Percentiles rank a stretch among this genome's conserved stretches.
These are phyloP conservation scores for Polypedilum vanderplanki DNA, from an alignment of 1,140 invertebrate genomes.

Conservation along the genomic window DNA sequence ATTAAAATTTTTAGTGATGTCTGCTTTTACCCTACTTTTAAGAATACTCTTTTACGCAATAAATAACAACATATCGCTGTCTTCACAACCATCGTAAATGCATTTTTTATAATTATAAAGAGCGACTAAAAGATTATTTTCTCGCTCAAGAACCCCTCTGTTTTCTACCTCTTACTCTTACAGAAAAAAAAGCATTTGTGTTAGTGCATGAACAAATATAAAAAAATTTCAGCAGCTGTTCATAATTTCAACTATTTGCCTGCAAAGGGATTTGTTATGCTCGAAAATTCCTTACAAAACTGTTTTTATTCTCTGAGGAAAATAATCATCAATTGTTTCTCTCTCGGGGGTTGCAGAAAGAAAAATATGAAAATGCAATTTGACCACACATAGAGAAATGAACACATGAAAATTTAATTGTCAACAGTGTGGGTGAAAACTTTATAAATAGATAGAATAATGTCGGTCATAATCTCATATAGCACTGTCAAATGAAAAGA, in stretches of 20 bases:
- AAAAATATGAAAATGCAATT: too few relatives aligned
- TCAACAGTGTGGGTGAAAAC: neutral
- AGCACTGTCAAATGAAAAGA: neutral
- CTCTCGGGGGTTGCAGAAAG: neutral
- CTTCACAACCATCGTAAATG: too few relatives aligned
- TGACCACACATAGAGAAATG: neutral
- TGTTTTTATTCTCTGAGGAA: neutral
- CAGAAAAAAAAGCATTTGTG: neutral
- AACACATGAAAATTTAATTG: neutral
- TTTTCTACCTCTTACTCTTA: conserved; percentile 6
- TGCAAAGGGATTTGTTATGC: neutral
- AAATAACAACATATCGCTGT: too few relatives aligned
- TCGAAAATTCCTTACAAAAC: neutral
- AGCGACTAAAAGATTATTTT: too few relatives aligned
- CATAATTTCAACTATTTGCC: conserved; percentile 2
- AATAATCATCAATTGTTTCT: neutral
- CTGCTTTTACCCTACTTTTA: too few relatives aligned
- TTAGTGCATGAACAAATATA: neutral
- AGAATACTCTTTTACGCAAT: too few relatives aligned
- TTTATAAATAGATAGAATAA: neutral
- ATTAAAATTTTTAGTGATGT: too few relatives aligned
- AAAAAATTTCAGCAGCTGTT: neutral
- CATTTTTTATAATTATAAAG: too few relatives aligned
- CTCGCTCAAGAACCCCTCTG: neutral
- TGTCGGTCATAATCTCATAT: neutral